These are phyloP conservation scores for Stenoptilia bipunctidactyla DNA, from an alignment of 2,888 invertebrate species.

Conservation along the genomic window DNA sequence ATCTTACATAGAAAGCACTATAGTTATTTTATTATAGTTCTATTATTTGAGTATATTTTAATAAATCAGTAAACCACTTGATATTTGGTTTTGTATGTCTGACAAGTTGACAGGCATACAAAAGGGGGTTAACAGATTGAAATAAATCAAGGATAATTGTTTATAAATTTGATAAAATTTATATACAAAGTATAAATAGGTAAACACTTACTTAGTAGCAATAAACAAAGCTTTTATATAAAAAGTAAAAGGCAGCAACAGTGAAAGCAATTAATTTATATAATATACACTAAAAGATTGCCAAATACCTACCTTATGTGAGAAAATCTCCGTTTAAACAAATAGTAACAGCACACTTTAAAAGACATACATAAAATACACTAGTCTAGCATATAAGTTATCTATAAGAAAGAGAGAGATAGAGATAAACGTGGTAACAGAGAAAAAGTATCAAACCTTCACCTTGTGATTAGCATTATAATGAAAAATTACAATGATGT, in stretches of 20 bases:
- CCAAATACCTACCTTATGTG: background rate
- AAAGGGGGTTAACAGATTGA: too few species aligned
- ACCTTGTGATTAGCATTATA: constrained; percentile 52
- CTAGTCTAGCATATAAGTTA: constrained; percentile 18
- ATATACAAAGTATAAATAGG: too few species aligned
- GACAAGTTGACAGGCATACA: too few species aligned
- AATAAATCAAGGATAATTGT: too few species aligned
- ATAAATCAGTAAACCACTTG: too few species aligned
- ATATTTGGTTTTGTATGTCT: too few species aligned
- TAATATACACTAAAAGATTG: background rate
- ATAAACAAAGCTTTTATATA: constrained; percentile 17
- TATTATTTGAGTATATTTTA: too few species aligned
- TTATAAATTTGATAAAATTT: too few species aligned
- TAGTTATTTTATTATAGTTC: too few species aligned
- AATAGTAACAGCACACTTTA: background rate
- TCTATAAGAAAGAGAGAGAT: constrained; percentile 30
- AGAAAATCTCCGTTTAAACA: background rate
- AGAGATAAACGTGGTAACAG: constrained; percentile 20
- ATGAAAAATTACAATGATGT: too few species aligned
- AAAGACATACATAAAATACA: constrained; percentile 10
- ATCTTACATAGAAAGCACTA: too few species aligned
- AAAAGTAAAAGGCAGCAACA: background rate
- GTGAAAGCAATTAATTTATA: background rate
- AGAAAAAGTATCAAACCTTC: constrained; percentile 63
- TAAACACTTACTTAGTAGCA: too few species aligned